Percentiles rank a stretch among this genome's conserved stretches.
phyloP scores from a whole-genome alignment of 2,113 vertebrate species.

The Gymnobelideus leadbeateri region DNA sequence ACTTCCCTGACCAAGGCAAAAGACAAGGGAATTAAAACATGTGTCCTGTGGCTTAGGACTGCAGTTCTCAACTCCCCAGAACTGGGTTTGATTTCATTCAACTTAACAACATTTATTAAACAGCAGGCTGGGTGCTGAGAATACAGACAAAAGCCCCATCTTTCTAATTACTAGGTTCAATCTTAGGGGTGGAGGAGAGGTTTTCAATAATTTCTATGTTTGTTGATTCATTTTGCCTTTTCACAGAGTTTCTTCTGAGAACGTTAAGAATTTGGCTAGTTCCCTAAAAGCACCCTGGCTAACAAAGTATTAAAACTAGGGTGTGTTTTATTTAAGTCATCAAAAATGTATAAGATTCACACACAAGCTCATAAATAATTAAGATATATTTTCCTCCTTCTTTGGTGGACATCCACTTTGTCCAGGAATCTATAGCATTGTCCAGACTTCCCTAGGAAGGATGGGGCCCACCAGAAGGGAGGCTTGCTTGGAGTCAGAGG shows the following conservation, averaged over 20 bases:
- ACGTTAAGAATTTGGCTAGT: neutral
- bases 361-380: neutral
- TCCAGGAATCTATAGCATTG: neutral
- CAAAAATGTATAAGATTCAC: neutral
- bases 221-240: neutral
- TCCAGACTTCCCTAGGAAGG: conserved; percentile 1
- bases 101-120: neutral
- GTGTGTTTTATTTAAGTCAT: neutral
- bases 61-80: neutral
- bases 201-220: neutral
- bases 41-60: neutral
- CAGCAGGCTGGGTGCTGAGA: neutral
- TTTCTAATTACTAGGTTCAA: neutral
- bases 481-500: neutral
- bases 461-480: neutral
- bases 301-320: neutral
- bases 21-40: neutral
- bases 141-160: neutral
- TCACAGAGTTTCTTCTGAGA: neutral
- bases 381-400: neutral
- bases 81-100: neutral
- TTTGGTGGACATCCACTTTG: neutral
- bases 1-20: neutral
- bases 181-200: neutral
- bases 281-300: neutral